Conservation (phyloP, 2,113 vertebrate genomes). For the Dunckerocampus dactyliophorus region DNA sequence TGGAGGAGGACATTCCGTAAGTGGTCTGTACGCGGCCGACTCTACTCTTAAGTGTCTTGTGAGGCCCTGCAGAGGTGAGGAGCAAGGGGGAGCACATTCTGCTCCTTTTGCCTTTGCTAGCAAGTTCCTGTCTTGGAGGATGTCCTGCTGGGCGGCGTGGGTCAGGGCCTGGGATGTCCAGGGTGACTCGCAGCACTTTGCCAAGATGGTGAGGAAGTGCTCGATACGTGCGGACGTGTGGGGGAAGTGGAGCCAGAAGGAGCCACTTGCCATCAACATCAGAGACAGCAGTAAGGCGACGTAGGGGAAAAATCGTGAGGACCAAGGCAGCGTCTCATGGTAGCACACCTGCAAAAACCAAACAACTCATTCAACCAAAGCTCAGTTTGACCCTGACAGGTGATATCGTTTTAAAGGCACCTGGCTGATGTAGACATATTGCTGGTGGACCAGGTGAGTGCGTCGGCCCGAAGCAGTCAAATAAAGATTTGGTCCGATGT, state of each 20-base stretch:
- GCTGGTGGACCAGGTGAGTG: constrained; percentile 76
- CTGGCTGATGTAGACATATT: constrained; percentile 77
- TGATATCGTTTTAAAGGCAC: constrained; percentile 14
- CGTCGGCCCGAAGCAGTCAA: constrained; percentile 45
- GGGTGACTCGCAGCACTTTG: constrained; percentile 79
- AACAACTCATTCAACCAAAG: neutral
- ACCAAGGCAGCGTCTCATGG: constrained; percentile 74
- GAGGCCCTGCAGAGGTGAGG: neutral
- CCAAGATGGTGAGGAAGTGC: constrained; percentile 76
- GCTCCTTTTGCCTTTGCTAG: constrained; percentile 4
- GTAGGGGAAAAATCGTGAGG: constrained; percentile 78
- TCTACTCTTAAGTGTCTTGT: constrained; percentile 50
- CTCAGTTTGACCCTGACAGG: neutral
- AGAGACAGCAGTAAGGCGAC: constrained; percentile 74
- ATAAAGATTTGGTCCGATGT: neutral
- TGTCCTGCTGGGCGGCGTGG: constrained; percentile 68
- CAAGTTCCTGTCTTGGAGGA: too few relatives aligned
- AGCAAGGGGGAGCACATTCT: constrained; percentile 2
- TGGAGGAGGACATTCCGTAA: constrained; percentile 59
- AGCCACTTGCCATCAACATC: constrained; percentile 73
- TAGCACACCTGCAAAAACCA: constrained; percentile 68
- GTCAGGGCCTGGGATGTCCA: constrained; percentile 80
- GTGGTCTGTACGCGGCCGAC: constrained; percentile 62
- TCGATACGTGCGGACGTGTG: constrained; percentile 79
- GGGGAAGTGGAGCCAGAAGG: constrained; percentile 82